Base-by-base conservation (phyloP, 2,113 vertebrate genomes). In the Hassar affinis region DNA sequence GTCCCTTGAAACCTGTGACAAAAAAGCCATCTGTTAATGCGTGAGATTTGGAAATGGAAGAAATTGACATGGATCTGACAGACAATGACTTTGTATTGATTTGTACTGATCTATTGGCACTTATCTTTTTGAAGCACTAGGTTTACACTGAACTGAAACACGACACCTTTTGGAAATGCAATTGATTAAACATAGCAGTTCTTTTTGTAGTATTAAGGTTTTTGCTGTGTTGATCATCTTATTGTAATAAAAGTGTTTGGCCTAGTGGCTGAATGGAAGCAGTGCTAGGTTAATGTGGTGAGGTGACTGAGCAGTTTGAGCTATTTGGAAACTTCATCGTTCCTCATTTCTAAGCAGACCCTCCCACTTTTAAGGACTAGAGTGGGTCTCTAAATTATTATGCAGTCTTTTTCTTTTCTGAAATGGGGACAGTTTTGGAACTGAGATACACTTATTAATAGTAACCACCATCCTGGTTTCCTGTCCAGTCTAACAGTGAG, bases 131-230 rank as follows among this genome's bases (percentile, higher is more conserved):
- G 75, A 85, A 82, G 66, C 42, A 78, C 83, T 69, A 27, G 3
- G 33, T 82, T 87, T 87, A 82, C 51, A 66, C 74, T 79, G 56
- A 81, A 78, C 77, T 86, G 80, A 56, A 88, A 80, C 30, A 59
- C 38, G 52, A 79, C 74, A 76, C 61, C 68, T 88, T 88, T 82
- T 84, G 82, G 77, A 86, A 84, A 86, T 86, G 68, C 57, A 82
- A 82, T 80, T 83, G 38, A 86, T 86, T 83, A 79, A 82, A 69
- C 66, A 86, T 72, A 8, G 80, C 85, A 87, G 51, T 86, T 81
- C 54, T 88, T 86, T n/a, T 88, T 78, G 42, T 78, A 84, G 84
- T 82, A 59, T 86, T 82, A 66, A 57, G 59, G 56, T 81, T 76
- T 84, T 54, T 11, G 59, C 62, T 75, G 77, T 42, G 38, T 51